phyloP scores from a whole-genome alignment of 2,797 vertebrate genomes.

The Furcifer pardalis region DNA sequence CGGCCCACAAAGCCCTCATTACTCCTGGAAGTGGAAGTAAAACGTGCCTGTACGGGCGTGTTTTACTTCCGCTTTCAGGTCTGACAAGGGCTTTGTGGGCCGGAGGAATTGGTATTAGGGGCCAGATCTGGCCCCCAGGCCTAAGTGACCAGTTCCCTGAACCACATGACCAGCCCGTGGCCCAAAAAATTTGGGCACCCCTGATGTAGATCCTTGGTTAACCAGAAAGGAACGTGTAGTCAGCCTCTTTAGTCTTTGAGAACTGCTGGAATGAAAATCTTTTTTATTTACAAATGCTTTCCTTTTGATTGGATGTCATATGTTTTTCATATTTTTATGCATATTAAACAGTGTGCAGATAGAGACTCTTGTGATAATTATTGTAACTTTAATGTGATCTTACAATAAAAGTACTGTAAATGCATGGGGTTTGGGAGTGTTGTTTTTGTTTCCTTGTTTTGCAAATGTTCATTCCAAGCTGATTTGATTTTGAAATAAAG shows the following conservation, averaged over 20 bases:
- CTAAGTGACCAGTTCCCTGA: no score
- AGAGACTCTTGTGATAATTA: conserved; percentile 16
- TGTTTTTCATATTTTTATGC: neutral
- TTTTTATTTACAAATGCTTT: neutral
- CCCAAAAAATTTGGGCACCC: no score
- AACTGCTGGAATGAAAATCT: neutral
- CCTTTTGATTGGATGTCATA: neutral
- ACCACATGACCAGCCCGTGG: no score
- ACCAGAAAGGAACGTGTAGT: neutral
- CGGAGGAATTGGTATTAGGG: no score
- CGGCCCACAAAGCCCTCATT: no score
- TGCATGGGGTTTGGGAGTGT: no score
- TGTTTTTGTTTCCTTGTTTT: conserved; percentile 40
- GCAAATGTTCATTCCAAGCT: conserved; percentile 44
- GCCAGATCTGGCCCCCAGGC: no score
- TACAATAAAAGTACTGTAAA: conserved; percentile 31
- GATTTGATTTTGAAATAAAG: conserved; percentile 67
- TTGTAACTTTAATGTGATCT: neutral
- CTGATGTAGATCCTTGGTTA: neutral
- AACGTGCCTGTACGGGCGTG: no score
- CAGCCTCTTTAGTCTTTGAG: neutral
- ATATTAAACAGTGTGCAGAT: neutral
- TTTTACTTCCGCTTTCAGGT: no score
- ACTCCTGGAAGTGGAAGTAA: no score
- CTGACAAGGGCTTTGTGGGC: no score